These are phyloP conservation scores for Caenorhabditis auriculariae DNA, from an alignment of 2,888 invertebrate species.

Conservation along the genomic window DNA sequence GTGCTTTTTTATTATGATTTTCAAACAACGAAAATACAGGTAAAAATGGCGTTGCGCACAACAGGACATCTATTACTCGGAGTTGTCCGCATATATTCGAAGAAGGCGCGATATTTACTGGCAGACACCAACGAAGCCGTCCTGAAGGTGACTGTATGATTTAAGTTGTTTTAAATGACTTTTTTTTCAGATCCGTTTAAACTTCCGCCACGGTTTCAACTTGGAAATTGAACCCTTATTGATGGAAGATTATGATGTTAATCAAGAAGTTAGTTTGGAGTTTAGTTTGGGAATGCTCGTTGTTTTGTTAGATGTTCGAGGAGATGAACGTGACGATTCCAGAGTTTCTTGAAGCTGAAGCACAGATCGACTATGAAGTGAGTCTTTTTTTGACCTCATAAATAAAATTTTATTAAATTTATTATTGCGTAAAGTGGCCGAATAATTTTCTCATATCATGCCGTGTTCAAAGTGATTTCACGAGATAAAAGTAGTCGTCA, in stretches of 20 bases:
- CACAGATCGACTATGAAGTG: too few relatives aligned
- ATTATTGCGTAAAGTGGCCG: too few relatives aligned
- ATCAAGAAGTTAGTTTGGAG: neutral
- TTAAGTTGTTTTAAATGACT: constrained; percentile 67
- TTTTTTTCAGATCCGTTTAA: constrained; percentile 11
- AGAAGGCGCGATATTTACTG: constrained; percentile 94
- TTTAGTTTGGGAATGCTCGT: constrained; percentile 22
- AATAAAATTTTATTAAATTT: too few relatives aligned
- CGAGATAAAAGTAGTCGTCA: too few relatives aligned
- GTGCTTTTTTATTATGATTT: constrained; percentile 9
- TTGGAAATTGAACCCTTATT: neutral
- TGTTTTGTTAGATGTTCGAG: neutral
- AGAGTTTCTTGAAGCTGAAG: constrained; percentile 15
- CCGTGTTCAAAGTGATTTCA: too few relatives aligned
- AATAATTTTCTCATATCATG: too few relatives aligned
- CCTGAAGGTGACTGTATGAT: constrained; percentile 99
- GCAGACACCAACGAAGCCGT: constrained; percentile 99
- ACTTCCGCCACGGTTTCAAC: neutral
- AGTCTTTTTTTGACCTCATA: too few relatives aligned
- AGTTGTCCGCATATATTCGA: constrained; percentile 96
- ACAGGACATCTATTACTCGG: constrained; percentile 94
- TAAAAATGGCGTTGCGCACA: constrained; percentile 96
- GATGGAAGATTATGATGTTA: neutral
- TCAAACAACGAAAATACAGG: constrained; percentile 67
- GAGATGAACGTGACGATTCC: constrained; percentile 23